Evolutionary conservation across 2,888 invertebrate species (phyloP), one percentile per base, ranked within the genome.

Genomic region (Philonicus albiceps): DNA sequence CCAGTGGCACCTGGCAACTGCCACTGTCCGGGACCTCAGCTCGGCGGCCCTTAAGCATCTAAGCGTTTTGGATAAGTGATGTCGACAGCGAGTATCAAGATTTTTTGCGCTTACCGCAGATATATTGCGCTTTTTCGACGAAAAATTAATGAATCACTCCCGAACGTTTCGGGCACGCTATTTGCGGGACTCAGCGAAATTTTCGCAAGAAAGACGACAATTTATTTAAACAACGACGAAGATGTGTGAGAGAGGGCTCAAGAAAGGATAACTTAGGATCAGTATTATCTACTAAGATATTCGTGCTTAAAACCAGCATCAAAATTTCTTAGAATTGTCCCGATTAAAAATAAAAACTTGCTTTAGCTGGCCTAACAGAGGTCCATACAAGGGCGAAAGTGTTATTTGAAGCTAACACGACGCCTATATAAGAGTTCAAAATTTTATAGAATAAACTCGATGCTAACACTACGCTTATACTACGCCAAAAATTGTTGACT

Each of bases 1-100:
- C 73, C 84, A 43, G 73, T 84, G 73, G 73, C 84, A 84, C 84
- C 84, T 84, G 84, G 84, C 72, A 73, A 73, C 83, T 83, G 40
- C 30, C 27, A 30, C 34, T 31, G 31, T 13, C 74, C 31, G 31
- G 34, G 34, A n/a, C 31, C 19, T 19, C n/a, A 13, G 31, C 30
- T 2, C 40, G 40, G 4, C 40, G 19, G 27, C 16, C 22, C 43
- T 40, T 3, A 49, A 53, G 53, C 22, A 16, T 27, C 49, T 78
- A 22, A 76, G 40, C 64, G 40, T 37, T 22, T 49, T 78, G 22
- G 78, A 43, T 22, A 78, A 49, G 78, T 49, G 78, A 37, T 49
- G 78, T 78, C 40, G 78, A 49, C 78, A 78, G 22, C 49, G 49
- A 78, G 49, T 78, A 49, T 78, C 78, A 78, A 76, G 37, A 64